Evolutionary conservation across 2,797 vertebrate species (phyloP).

Genomic region (Gastrophryne carolinensis): DNA sequence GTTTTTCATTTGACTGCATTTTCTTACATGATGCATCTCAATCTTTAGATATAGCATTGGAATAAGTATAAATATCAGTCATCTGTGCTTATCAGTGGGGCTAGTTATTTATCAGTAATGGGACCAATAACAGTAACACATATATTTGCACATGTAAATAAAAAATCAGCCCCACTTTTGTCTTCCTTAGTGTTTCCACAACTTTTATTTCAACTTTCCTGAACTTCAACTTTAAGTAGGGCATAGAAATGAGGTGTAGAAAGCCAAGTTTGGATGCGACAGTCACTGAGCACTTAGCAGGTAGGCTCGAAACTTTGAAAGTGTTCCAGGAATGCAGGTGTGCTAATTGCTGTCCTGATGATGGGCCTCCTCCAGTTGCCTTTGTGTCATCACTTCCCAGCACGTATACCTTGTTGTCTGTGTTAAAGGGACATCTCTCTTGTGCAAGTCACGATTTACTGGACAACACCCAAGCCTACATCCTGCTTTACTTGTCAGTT

Average conservation of each 20-base stretch:
- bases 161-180: conserved; percentile 15
- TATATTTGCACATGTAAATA: too few species aligned
- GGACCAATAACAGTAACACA: too few species aligned
- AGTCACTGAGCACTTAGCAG: conserved; percentile 30
- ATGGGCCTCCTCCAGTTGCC: conserved; percentile 6
- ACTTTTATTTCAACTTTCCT: conserved; percentile 13
- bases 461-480: neutral
- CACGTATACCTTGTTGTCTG: conserved; percentile 34
- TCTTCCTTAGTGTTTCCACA: conserved; percentile 18
- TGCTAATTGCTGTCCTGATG: conserved; percentile 39
- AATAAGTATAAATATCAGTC: too few species aligned
- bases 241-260: conserved; percentile 45
- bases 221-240: conserved; percentile 26
- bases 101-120: too few species aligned
- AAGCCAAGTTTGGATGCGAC: conserved; percentile 27
- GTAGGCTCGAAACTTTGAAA: conserved; percentile 30
- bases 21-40: too few species aligned
- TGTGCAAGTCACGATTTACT: neutral
- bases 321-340: conserved; percentile 46
- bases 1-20: too few species aligned
- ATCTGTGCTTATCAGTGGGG: too few species aligned
- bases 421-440: neutral
- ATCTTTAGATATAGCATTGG: too few species aligned
- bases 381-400: conserved; percentile 44
- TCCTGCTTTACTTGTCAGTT: conserved; percentile 37